phyloP scores from a whole-genome alignment of 2,113 vertebrate species.

The Bubo bubo region DNA sequence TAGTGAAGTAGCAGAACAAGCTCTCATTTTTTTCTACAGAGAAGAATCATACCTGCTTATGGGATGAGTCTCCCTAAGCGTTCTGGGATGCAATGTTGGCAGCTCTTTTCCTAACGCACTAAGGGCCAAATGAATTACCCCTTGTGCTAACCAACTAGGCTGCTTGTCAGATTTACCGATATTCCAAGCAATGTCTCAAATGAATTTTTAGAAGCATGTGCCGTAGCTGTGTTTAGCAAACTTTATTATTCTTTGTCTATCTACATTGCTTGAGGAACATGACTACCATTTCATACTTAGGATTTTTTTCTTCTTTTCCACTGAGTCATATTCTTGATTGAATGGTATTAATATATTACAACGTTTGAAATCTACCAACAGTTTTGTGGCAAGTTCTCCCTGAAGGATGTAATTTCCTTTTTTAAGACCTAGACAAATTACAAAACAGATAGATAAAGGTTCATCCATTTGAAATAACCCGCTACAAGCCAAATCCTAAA shows the following conservation, averaged over 20 bases:
- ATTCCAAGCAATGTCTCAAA: not conserved
- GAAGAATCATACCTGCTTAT: not conserved
- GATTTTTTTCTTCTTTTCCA: not conserved
- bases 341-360: not conserved
- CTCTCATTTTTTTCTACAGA: not conserved
- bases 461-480: not conserved
- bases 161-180: not conserved
- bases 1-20: slow-evolving; percentile 14
- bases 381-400: not conserved
- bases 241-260: not conserved
- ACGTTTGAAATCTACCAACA: not conserved
- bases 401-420: not conserved
- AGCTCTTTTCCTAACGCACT: not conserved
- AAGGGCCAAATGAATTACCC: not conserved
- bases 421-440: not conserved
- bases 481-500: not conserved
- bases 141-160: not conserved
- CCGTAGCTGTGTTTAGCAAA: not conserved
- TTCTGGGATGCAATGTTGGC: not conserved
- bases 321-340: not conserved
- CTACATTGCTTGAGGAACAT: not conserved
- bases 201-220: not conserved
- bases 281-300: not conserved
- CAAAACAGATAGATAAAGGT: not conserved
- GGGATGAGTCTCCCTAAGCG: not conserved